Evolutionary conservation across 2,797 vertebrate genomes (phyloP).

Genomic region (Rhyacichthys aspro): DNA sequence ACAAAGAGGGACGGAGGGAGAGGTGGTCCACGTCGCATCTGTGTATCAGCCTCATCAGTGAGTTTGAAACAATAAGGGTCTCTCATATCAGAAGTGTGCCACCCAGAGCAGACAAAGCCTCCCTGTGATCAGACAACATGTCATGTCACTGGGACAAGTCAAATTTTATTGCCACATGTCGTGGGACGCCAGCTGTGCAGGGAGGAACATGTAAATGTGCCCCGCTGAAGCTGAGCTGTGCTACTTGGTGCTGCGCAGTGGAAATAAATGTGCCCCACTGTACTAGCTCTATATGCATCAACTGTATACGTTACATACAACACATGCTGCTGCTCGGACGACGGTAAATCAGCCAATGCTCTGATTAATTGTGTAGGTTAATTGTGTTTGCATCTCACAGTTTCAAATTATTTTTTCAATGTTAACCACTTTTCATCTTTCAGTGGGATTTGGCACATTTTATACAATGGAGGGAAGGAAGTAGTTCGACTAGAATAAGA

Average conservation of each 20-base stretch:
- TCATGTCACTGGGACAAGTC: slow-evolving; percentile 50
- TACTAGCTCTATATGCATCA: slow-evolving; percentile 22
- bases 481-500: no score
- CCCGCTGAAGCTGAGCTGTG: slow-evolving; percentile 13
- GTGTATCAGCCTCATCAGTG: slow-evolving; percentile 44
- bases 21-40: slow-evolving; percentile 40
- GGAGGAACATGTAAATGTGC: slow-evolving; percentile 50
- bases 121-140: slow-evolving; percentile 55
- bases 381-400: no score
- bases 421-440: no score
- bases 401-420: no score
- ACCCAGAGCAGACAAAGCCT: slow-evolving; percentile 61
- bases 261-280: slow-evolving; percentile 32
- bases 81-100: slow-evolving; percentile 51
- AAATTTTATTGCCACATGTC: slow-evolving; percentile 38
- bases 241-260: slow-evolving; percentile 4
- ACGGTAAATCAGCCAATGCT: no score
- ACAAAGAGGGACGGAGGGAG: slow-evolving; percentile 40
- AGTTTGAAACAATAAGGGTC: slow-evolving; percentile 57
- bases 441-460: no score
- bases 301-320: no score
- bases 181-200: slow-evolving; percentile 60
- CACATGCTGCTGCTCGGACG: no score
- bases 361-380: no score
- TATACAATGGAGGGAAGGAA: no score